phyloP scores from a whole-genome alignment of 1,140 invertebrate species.

The Nomia melanderi region DNA sequence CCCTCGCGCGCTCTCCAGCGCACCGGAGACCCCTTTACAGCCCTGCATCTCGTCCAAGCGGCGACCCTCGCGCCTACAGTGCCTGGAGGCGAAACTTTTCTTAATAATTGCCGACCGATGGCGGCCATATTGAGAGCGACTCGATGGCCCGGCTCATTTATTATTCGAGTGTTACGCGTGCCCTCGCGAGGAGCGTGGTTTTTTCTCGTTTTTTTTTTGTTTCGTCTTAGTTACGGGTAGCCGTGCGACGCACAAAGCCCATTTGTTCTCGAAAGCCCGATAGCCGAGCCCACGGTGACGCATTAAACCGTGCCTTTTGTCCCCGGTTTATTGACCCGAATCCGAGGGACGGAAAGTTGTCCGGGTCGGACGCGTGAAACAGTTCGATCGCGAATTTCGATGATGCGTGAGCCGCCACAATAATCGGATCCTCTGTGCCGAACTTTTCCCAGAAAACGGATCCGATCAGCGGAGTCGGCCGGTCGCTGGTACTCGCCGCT shows the following conservation, averaged over 20 bases:
- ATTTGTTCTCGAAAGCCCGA: conserved; percentile 8
- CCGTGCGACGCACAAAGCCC: neutral
- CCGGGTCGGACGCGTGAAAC: neutral
- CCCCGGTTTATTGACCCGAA: neutral
- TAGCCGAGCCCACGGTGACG: conserved; percentile 1
- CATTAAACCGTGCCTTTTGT: conserved; percentile 25
- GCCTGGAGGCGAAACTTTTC: conserved; percentile 51
- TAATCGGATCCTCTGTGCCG: neutral
- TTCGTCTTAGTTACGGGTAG: neutral
- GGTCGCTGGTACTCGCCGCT: neutral
- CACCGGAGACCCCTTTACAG: conserved; percentile 50
- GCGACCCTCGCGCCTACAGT: conserved; percentile 53
- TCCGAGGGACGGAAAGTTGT: neutral
- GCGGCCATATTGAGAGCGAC: conserved; percentile 52
- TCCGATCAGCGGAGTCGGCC: neutral
- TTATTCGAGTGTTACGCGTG: conserved; percentile 44
- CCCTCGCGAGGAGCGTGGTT: neutral
- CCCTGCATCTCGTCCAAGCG: conserved; percentile 41
- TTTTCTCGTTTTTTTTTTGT: too few species aligned
- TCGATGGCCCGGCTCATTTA: conserved; percentile 51
- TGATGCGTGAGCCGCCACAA: conserved; percentile 27
- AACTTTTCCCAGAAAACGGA: conserved; percentile 31
- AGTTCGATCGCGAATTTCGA: neutral
- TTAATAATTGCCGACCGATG: conserved; percentile 65
- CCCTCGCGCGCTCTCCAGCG: conserved; percentile 23